A percentile compares a stretch with the other conserved stretches of the same genome.
These are phyloP conservation scores for Sandelia bainsii DNA, from an alignment of 2,797 vertebrate species.

Conservation along the genomic window DNA sequence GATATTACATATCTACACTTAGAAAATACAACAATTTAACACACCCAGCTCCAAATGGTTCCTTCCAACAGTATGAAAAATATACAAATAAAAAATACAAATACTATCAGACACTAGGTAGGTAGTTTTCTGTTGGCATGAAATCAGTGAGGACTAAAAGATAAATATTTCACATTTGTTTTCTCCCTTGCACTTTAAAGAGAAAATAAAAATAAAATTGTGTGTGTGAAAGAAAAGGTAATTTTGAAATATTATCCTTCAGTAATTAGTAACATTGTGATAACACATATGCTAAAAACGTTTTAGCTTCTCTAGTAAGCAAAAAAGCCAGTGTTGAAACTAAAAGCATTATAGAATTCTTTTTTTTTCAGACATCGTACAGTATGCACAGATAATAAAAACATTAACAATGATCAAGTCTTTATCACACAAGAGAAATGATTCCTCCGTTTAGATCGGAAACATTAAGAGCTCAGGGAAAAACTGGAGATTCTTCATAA, in stretches of 20 bases:
- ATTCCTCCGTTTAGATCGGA: conserved; percentile 52
- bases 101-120: conserved; percentile 81
- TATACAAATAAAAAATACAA: conserved; percentile 85
- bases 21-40: conserved; percentile 80
- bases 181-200: conserved; percentile 70
- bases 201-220: conserved; percentile 67
- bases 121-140: conserved; percentile 85
- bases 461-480: conserved; percentile 64
- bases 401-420: conserved; percentile 72
- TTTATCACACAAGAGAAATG: conserved; percentile 52
- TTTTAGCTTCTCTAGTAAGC: conserved; percentile 65
- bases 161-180: conserved; percentile 87
- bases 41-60: conserved; percentile 74
- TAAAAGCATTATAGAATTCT: conserved; percentile 76
- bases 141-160: conserved; percentile 84
- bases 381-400: conserved; percentile 80
- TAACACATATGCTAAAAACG: conserved; percentile 69
- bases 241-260: conserved; percentile 77
- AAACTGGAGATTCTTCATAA: conserved; percentile 31
- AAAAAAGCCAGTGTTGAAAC: conserved; percentile 83
- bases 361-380: conserved; percentile 77
- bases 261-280: conserved; percentile 80
- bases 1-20: conserved; percentile 81
- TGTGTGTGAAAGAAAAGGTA: conserved; percentile 62
- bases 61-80: conserved; percentile 85